A percentile compares a stretch with the other conserved stretches of the same genome.
These are phyloP conservation scores for Eospalax fontanierii DNA, from an alignment of 2,797 vertebrate genomes.

Conservation along the genomic window DNA sequence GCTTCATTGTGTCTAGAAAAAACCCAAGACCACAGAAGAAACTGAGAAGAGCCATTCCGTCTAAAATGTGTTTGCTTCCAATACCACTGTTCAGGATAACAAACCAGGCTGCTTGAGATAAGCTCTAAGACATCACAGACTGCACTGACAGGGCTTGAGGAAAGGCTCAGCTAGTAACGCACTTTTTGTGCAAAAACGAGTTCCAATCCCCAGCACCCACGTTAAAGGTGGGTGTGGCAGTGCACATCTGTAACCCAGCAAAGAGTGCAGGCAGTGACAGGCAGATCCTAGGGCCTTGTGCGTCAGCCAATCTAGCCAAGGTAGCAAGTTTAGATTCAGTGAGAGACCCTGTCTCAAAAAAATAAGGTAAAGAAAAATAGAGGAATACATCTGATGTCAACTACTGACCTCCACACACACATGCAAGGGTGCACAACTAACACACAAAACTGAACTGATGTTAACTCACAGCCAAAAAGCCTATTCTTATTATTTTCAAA, in stretches of 20 bases:
- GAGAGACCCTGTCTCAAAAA: not conserved
- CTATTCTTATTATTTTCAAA: not conserved
- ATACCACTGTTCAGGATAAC: not conserved
- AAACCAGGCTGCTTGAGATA: not conserved
- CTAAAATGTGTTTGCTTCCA: conserved; percentile 3
- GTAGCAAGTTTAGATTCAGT: not conserved
- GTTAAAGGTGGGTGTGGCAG: not conserved
- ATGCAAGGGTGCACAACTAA: not conserved
- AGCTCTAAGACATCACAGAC: not conserved
- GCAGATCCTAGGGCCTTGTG: not conserved
- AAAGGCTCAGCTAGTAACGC: not conserved
- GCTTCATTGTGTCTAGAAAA: conserved; percentile 95
- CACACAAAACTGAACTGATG: not conserved
- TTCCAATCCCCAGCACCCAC: not conserved
- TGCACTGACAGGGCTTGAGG: not conserved
- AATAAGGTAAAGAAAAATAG: not conserved
- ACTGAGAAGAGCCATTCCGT: not conserved
- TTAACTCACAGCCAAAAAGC: not conserved
- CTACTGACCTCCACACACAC: not conserved
- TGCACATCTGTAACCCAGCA: not conserved
- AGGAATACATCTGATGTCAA: not conserved
- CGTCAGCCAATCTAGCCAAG: too few species aligned
- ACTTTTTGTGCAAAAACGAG: not conserved
- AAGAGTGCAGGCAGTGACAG: too few species aligned
- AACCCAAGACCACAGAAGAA: not conserved